Evolutionary conservation across 2,113 vertebrate species (phyloP), one percentile per base, ranked within the genome.

Genomic region (Calcarius ornatus): DNA sequence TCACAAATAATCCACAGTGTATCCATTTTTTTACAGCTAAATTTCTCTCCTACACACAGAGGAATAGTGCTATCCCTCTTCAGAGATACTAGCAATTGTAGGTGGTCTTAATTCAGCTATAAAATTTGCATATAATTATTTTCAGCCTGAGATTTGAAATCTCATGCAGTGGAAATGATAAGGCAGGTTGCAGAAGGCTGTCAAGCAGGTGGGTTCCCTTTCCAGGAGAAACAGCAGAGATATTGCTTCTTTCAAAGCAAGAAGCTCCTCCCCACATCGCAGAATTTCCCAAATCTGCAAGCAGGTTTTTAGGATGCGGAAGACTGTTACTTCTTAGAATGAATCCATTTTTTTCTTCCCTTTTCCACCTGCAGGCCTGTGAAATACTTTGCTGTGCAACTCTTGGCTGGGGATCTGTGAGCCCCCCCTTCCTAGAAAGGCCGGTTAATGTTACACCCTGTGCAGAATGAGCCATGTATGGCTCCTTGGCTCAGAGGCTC

Each of bases 401-500:
- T 40, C n/a, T 50, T 75, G 56, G 24, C 42, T 43, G 56, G 40
- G 23, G 43, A n/a, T 72, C 33, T 43, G 53, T 53, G 57, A 51
- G 33, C 13, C 25, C 2, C 12, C 7, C 6, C 5, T 84, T 54
- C 47, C 59, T 23, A 8, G 27, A 10, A 68, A 43, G 64, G 14
- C 3, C 66, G 78, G 10, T 20, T 48, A 59, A 12, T n/a, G 20
- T 45, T 19, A 11, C 3, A 24, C 17, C 24, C 40, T 66, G 24
- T 56, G 56, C 53, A 81, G 68, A 37, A 53, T 2, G 33, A 63
- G 45, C 25, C 2, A 0, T 2, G 1, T 20, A 3, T 8, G 45
- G 42, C 38, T 63, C 54, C 56, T 50, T 33, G 38, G 20, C 56
- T 86, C 70, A 25, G 35, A 78, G 33, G 11, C n/a, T 71, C 69